These are phyloP conservation scores for Arenaria interpres DNA, from an alignment of 2,113 vertebrate species.

Conservation along the genomic window DNA sequence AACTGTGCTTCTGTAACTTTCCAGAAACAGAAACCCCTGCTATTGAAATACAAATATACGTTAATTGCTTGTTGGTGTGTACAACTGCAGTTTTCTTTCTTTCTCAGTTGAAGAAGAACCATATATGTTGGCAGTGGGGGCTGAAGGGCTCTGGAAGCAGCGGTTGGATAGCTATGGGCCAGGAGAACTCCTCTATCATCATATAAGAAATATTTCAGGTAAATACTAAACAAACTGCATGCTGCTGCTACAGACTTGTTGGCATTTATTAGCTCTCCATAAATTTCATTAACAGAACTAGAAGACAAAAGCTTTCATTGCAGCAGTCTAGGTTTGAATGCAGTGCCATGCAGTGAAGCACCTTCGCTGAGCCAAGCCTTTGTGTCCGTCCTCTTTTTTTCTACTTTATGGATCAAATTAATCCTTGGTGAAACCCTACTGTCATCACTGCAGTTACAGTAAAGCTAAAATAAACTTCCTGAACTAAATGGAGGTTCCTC, in stretches of 20 bases:
- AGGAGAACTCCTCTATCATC: conserved; percentile 56
- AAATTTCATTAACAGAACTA: background rate
- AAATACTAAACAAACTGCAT: background rate
- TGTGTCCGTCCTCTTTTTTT: background rate
- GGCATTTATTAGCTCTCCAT: background rate
- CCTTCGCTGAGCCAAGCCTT: background rate
- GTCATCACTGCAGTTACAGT: background rate
- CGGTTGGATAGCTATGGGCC: conserved; percentile 68
- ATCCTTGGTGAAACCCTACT: background rate
- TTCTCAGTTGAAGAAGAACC: conserved; percentile 69
- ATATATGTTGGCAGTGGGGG: conserved; percentile 67
- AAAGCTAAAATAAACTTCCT: background rate
- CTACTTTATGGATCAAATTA: background rate
- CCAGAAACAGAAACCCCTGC: fast-evolving
- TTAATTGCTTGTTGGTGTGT: background rate
- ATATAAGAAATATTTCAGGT: conserved; percentile 75
- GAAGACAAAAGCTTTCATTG: background rate
- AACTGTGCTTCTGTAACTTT: background rate
- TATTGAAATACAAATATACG: background rate
- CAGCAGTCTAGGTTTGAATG: background rate
- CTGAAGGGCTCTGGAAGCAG: conserved; percentile 77
- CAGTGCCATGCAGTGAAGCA: background rate
- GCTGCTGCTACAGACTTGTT: background rate
- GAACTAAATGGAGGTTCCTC: background rate
- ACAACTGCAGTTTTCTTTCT: background rate